Base-by-base conservation (phyloP, 2,113 vertebrate species). In the Syngnathoides biaculeatus region DNA sequence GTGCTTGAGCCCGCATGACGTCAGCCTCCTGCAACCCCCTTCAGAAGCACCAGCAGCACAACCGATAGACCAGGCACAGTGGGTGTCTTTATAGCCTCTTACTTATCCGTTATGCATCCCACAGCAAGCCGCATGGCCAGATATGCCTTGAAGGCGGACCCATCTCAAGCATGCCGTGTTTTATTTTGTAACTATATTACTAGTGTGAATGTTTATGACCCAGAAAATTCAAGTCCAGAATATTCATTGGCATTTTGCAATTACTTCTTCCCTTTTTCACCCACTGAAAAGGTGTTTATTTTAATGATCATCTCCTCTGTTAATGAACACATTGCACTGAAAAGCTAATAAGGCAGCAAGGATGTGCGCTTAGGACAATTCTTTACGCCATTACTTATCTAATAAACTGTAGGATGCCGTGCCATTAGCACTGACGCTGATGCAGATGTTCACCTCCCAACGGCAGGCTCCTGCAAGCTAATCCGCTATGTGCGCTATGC, bases 351-450 rank as follows among this genome's bases (percentile, higher is more conserved):
- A 83, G 79, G 68, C 74, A 67, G 79, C 26, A 58, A 77, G 81
- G 68, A 86, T 76, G 77, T 80, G 68, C 74, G 71, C 78, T 86
- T 81, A 75, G 59, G 77, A 81, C 74, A 86, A 79, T 64, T 83
- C 83, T 81, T 79, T 84, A 86, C 85, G 88, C 83, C 80, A 87
- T 90, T 90, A 86, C 84, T 86, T 84, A 82, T 86, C 87, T 89
- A 89, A 89, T 90, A 89, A 88, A 87, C 85, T 86, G 83, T 84
- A 80, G 79, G 79, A 88, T 79, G 80, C 76, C 77, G 76, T 72
- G 77, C 81, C 82, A 86, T 90, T 87, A 87, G 69, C 78, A 71
- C 73, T 73, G 72, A 73, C 64, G 67, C 77, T 77, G 74, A 81
- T 82, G 82, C 79, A 69, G 74, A 82, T 74, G 74, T 84, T 86